Base-by-base conservation (phyloP, 1,140 invertebrate genomes). In the Saxidomus purpurata region DNA sequence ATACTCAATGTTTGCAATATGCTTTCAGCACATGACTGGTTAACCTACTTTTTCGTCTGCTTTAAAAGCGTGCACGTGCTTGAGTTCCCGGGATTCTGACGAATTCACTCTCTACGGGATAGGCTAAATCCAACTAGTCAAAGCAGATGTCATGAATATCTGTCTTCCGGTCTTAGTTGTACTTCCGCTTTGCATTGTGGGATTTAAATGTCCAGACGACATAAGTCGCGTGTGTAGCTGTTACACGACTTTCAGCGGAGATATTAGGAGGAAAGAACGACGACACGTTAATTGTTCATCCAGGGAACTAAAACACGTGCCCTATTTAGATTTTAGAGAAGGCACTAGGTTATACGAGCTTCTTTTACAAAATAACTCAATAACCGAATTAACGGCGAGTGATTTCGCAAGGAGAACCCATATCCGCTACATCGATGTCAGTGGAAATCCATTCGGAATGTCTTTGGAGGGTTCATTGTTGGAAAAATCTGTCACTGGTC, bases 341-440 rank as follows among this genome's bases (percentile, higher is more conserved):
- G 86, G 77, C 19, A 47, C 76, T 19, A 59, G 76, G 31, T 11
- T 88, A 28, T n/a, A 71, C 19, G 40, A 80, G 67, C 25, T 88
- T 25, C 43, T 11, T 40, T 47, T 88, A 52, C 86, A 81, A 49
- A 88, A 88, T 55, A 88, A 88, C 52, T 88, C 86, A 4, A 61
- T 88, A 28, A 67, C 63, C n/a, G 25, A 76, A 8, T 36, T 88
- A n/a, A 25, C 0, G 13, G 43, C 43, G 0, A 69, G 25, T 28
- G 40, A 81, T 31, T 88, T 88, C 25, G 31, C 40, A 22, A 40
- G 76, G 34, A 71, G 63, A 38, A 49, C 76, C 19, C 76, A 38
- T 34, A 34, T 81, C 25, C 25, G 19, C 13, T 36, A 67, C 0
- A 13, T 88, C 19, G 86, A 88, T 47, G 52, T 88, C 8, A 88